These are phyloP conservation scores for Melipona beecheii DNA, from an alignment of 2,888 invertebrate genomes.

Conservation along the genomic window DNA sequence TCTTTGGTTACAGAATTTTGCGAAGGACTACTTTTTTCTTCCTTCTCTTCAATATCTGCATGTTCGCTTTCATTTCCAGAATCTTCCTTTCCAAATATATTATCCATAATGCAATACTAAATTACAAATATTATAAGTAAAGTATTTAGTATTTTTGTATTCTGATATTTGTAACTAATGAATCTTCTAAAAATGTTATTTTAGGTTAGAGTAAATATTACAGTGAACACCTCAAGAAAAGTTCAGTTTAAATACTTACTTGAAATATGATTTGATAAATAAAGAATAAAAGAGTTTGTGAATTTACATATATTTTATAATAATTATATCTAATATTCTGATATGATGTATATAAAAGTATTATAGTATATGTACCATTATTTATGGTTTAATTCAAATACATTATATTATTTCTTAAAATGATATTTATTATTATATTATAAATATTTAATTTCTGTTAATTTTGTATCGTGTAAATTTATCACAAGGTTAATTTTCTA, in stretches of 20 bases:
- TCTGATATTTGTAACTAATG: not conserved
- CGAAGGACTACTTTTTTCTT: conserved; percentile 56
- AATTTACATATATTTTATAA: not conserved
- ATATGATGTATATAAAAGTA: not conserved
- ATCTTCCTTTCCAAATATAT: conserved; percentile 79
- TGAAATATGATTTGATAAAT: not conserved
- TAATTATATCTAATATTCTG: not conserved
- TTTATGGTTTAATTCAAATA: conserved; percentile 17
- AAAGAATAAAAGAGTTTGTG: not conserved
- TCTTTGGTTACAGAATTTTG: conserved; percentile 59
- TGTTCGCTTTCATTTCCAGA: conserved; percentile 77
- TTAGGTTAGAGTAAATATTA: conserved; percentile 24
- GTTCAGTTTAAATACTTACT: not conserved
- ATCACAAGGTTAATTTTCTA: not conserved
- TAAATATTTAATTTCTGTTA: not conserved
- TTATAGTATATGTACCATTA: not conserved
- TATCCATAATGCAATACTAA: conserved; percentile 71
- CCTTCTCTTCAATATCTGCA: conserved; percentile 68
- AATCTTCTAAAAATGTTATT: conserved; percentile 2
- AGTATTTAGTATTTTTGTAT: not conserved
- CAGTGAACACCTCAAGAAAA: not conserved
- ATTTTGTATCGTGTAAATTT: not conserved
- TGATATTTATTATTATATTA: not conserved
- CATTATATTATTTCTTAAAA: conserved; percentile 15
- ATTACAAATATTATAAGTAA: not conserved